phyloP scores from a whole-genome alignment of 2,888 invertebrate species.

The Nasonia oneida region DNA sequence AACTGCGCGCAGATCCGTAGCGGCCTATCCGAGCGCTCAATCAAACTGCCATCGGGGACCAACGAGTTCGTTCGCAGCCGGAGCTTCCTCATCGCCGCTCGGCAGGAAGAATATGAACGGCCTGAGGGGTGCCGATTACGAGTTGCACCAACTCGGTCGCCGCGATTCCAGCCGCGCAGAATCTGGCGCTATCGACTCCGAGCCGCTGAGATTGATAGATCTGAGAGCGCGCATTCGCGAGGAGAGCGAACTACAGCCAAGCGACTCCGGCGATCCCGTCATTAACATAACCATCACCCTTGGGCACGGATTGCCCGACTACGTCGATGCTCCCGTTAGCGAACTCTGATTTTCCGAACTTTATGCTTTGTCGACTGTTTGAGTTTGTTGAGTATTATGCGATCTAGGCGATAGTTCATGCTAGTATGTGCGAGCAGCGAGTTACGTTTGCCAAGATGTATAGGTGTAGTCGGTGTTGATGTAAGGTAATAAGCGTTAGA shows the following conservation, averaged over 20 bases:
- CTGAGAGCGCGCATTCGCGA: slow-evolving; percentile 57
- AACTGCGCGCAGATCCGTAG: slow-evolving; percentile 37
- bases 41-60: slow-evolving; percentile 46
- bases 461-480: neutral
- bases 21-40: slow-evolving; percentile 25
- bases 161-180: neutral
- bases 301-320: slow-evolving; percentile 24
- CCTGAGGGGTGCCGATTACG: neutral
- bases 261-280: slow-evolving; percentile 46
- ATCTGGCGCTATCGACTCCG: neutral
- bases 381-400: neutral
- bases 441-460: neutral
- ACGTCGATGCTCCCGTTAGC: neutral
- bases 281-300: slow-evolving; percentile 62
- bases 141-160: neutral
- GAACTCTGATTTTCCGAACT: neutral
- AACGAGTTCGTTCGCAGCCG: neutral
- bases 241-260: slow-evolving; percentile 35
- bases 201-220: slow-evolving; percentile 5
- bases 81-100: neutral
- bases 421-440: too few species aligned
- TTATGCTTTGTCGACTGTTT: neutral
- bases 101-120: slow-evolving; percentile 30
- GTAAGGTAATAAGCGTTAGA: neutral
- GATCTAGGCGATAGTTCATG: too few species aligned